Conservation (phyloP, 2,888 invertebrate genomes). For the Rhyacophila evoluta region DNA sequence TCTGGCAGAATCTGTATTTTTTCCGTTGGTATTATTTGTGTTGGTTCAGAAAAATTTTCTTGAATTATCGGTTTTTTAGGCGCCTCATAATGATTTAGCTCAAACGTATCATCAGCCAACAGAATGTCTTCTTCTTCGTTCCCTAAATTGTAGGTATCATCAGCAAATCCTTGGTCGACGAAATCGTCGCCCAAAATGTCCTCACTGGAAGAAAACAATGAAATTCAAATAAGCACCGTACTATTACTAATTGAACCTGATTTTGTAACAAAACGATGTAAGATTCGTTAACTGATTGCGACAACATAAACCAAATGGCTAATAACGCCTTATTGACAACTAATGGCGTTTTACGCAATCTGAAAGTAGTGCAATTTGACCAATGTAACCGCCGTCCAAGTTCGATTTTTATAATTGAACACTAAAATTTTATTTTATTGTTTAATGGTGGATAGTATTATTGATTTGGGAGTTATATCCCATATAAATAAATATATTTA, state of each 20-base stretch:
- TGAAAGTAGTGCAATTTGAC: not conserved
- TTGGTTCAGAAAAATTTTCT: not conserved
- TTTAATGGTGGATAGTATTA: not conserved
- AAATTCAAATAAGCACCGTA: not conserved
- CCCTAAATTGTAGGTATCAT: constrained; percentile 65
- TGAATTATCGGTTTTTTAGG: not conserved
- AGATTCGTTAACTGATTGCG: not conserved
- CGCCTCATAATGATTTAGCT: not conserved
- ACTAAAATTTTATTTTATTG: not conserved
- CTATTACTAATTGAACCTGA: not conserved
- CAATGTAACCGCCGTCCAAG: not conserved
- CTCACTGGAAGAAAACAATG: constrained; percentile 62
- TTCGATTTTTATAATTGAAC: not conserved
- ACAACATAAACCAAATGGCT: not conserved
- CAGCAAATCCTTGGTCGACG: constrained; percentile 67
- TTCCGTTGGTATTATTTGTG: constrained; percentile 49
- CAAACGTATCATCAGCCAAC: constrained; percentile 61
- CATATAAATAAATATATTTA: not conserved
- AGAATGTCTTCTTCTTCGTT: constrained; percentile 69
- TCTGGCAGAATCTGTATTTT: not conserved
- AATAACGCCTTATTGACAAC: not conserved
- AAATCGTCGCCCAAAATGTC: constrained; percentile 68
- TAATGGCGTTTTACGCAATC: not conserved
- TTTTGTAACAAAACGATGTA: not conserved
- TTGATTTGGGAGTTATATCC: not conserved